Evolutionary conservation across 2,113 vertebrate species (phyloP), one percentile per base, ranked within the genome.

Genomic region (Monopterus albus): DNA sequence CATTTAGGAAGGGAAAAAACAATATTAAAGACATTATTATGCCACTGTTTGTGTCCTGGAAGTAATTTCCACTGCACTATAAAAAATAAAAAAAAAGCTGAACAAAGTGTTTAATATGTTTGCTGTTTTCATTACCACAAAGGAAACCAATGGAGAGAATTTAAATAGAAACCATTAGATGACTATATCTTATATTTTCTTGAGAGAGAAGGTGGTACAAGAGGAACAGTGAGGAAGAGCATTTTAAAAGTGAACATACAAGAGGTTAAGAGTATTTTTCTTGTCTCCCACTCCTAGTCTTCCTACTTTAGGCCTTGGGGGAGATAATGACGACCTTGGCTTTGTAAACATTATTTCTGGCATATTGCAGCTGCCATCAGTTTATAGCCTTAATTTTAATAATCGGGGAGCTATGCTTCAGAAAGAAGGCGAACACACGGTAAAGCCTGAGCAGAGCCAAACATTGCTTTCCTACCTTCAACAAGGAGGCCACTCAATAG

Each of bases 261-360:
- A 65, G 77, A 80, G 75, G 71, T 39, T 82, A 88, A 92, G 89
- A 89, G 90, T 83, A 76, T 91, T 66, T 38, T 36, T 65, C 40
- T 74, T 84, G 66, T 20, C 23, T 40, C 20, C 55, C 43, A 26
- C 70, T 75, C 33, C 74, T 84, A 59, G 73, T 84, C 76, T 62
- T 84, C 63, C 81, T 58, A 79, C 82, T 81, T 78, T 39, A 81
- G 73, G 67, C 79, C 68, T 89, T 84, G 81, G 78, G n/a, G 88
- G 71, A 83, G 84, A 85, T 88, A 92, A 92, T 88, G 91, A 92
- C 72, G 84, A 78, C 25, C 56, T 85, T 82, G 82, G 82, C 81
- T 87, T 87, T 85, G 81, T 92, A 93, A 92, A 93, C 91, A 93
- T 93, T 93, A 93, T 93, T 93, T 93, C 87, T 93, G 91, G 86